phyloP scores from a whole-genome alignment of 2,113 vertebrate genomes.

The Gorsachius goisagi region DNA sequence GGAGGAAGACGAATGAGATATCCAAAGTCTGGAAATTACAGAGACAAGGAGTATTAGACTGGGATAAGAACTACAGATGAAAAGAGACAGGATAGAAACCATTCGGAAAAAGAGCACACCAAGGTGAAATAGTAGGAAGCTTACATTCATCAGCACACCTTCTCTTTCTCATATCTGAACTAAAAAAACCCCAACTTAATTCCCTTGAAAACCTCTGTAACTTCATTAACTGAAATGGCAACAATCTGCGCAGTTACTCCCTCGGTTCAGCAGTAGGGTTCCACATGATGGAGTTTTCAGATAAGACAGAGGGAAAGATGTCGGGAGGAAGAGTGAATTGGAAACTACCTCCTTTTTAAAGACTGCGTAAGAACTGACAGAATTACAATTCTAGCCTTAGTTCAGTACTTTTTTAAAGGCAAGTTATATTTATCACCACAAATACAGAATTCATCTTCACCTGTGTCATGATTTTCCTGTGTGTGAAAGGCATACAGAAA shows the following conservation, averaged over 20 bases:
- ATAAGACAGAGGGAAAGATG: neutral
- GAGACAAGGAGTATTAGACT: neutral
- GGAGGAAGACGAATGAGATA: neutral
- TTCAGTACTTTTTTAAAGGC: neutral
- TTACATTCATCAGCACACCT: neutral
- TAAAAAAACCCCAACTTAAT: neutral
- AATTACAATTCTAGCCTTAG: neutral
- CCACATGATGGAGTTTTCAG: rapidly evolving
- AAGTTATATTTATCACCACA: neutral
- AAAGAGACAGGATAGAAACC: neutral
- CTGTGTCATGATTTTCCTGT: neutral
- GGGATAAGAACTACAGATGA: neutral
- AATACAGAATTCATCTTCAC: neutral
- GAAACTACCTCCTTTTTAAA: neutral
- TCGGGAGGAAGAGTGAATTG: neutral
- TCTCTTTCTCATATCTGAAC: neutral
- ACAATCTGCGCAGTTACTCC: neutral
- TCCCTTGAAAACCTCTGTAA: neutral
- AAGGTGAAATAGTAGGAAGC: neutral
- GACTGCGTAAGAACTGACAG: neutral
- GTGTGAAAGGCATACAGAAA: neutral
- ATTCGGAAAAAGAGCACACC: neutral
- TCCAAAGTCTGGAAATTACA: neutral
- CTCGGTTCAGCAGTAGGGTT: neutral
- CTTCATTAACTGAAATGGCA: neutral